Conservation (phyloP, 2,113 vertebrate genomes). For the Epinephelus cyanopodus region DNA sequence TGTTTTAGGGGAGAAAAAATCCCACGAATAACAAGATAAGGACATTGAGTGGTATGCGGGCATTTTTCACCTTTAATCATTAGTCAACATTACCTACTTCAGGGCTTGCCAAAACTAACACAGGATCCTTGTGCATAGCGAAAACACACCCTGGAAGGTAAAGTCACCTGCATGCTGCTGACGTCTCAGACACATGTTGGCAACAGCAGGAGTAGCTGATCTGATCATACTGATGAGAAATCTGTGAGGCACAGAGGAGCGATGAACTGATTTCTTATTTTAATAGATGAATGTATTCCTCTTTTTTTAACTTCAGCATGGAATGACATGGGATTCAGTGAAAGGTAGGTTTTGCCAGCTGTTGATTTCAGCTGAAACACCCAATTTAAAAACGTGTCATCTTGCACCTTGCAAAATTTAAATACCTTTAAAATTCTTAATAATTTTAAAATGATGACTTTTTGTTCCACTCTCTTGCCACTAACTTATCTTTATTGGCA, state of each 20-base stretch:
- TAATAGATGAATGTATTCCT: not conserved
- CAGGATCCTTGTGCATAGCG: conserved; percentile 38
- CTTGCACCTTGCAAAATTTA: not conserved
- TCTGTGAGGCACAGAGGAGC: not conserved
- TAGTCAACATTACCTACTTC: conserved; percentile 25
- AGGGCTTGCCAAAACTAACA: conserved; percentile 76
- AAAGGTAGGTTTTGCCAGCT: conserved; percentile 34
- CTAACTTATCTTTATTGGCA: not conserved
- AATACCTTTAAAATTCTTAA: not conserved
- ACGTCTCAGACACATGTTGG: conserved; percentile 62
- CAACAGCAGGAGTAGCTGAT: not conserved
- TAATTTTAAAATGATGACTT: not conserved
- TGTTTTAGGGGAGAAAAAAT: conserved; percentile 7
- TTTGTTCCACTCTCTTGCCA: not conserved
- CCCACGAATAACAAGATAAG: conserved; percentile 35
- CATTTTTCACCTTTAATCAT: conserved; percentile 40
- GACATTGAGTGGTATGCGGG: not conserved
- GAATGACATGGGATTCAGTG: conserved; percentile 13
- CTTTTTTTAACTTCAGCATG: not conserved
- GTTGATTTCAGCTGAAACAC: not conserved
- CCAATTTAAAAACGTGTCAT: not conserved
- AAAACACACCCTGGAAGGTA: conserved; percentile 69
- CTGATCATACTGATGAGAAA: not conserved
- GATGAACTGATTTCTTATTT: not conserved
- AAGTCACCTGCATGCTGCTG: conserved; percentile 54